Base-by-base conservation (phyloP, 2,888 invertebrate species). In the Teleogryllus oceanicus region DNA sequence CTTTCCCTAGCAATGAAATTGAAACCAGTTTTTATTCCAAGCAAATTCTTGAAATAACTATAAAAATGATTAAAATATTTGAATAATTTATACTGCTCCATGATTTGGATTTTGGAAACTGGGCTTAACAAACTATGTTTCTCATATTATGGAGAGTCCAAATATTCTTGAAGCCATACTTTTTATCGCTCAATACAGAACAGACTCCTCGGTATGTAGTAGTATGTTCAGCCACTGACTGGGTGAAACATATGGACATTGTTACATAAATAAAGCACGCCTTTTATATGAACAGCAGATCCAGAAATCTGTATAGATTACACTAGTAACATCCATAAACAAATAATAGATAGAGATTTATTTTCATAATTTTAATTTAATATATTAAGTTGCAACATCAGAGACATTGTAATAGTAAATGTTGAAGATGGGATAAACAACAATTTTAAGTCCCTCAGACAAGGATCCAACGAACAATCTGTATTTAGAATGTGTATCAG, bases 221-320 rank as follows among this genome's bases (percentile, higher is more conserved):
- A 62, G 62, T 62, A 18, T 5, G 62, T 62, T 62, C 62, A 62
- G 62, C 62, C 62, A n/a, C n/a, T 62, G 62, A 62, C 62, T 62
- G 62, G 62, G 62, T n/a, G 62, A 62, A 18, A 62, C 62, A 62
- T 62, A 62, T 62, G 62, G 62, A 62, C 62, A 62, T 62, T 13
- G 62, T 62, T 62, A 62, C 62, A 62, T 62, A 62, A 62, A 62
- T 62, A 62, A 62, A 62, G 62, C 62, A 62, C 62, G n/a, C n/a
- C 62, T 62, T 37, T 62, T 62, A 62, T 62, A 62, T 62, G 62
- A 62, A 62, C 62, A 62, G 62, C 62, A n/a, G 62, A 62, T 62
- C n/a, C 62, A 62, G 62, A 62, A 62, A 62, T 62, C 62, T 62
- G 62, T 62, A 62, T 62, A 62, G 62, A 62, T 13, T 62, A 62